These are phyloP conservation scores for Zoroaster sp. DNA, from an alignment of 53 echinoderm and acorn worm species.

Conservation along the genomic window DNA sequence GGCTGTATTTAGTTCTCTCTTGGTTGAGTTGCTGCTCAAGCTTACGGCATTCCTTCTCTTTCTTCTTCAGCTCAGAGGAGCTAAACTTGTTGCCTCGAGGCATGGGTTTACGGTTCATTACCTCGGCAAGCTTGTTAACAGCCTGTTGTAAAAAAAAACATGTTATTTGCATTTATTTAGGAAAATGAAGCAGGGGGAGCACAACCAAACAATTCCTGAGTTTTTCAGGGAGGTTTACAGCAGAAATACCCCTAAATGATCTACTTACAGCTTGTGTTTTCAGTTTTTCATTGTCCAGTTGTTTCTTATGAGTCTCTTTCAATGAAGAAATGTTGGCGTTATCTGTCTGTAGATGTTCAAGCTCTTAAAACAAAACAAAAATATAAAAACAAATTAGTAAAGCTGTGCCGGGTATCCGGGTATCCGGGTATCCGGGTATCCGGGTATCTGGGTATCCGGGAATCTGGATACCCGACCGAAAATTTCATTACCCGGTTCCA, in stretches of 20 bases:
- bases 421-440: no score
- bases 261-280: conserved; percentile 63
- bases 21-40: conserved; percentile 82
- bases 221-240: neutral
- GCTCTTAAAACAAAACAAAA: neutral
- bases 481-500: no score
- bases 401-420: no score
- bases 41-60: conserved; percentile 89
- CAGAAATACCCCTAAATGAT: neutral
- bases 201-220: neutral
- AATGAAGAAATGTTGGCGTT: conserved; percentile 51
- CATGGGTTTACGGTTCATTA: conserved; percentile 73
- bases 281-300: conserved; percentile 67
- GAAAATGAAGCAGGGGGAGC: neutral
- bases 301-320: conserved; percentile 68
- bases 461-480: no score
- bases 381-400: neutral
- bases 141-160: conserved; percentile 57
- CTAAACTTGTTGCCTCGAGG: conserved; percentile 50
- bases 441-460: no score
- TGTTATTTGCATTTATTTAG: neutral
- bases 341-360: conserved; percentile 25
- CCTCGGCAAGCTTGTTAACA: conserved; percentile 88
- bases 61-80: conserved; percentile 73
- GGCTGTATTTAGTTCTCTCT: conserved; percentile 76